Percentiles rank a stretch among this genome's conserved stretches.
Conservation (phyloP, 2,113 vertebrate species). For the Butastur rufipennis region DNA sequence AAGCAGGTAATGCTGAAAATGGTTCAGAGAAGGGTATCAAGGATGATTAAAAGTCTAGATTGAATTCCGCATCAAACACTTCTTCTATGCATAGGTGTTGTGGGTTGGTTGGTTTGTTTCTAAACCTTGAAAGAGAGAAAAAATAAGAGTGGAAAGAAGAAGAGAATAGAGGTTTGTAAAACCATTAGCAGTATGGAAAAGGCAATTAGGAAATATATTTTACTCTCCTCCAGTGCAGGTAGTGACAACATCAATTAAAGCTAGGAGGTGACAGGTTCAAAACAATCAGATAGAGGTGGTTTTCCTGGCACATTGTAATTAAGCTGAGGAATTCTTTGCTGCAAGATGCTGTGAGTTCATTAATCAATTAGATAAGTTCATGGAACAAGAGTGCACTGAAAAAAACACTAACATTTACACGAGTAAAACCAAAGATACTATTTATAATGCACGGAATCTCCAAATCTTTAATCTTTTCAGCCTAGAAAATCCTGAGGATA, state of each 20-base stretch:
- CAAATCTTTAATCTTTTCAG: background rate
- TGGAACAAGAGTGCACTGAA: background rate
- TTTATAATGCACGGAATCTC: background rate
- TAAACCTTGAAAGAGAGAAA: background rate
- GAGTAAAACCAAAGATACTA: background rate
- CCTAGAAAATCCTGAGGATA: background rate
- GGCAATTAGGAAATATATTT: background rate
- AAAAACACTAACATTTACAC: background rate
- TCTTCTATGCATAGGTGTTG: background rate
- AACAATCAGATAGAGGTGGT: background rate
- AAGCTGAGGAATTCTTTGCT: background rate
- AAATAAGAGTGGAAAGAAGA: background rate
- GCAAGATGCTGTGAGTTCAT: background rate
- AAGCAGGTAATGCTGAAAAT: background rate
- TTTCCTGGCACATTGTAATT: background rate
- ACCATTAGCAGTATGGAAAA: background rate
- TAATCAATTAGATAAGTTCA: background rate
- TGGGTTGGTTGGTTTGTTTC: background rate
- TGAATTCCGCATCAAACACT: background rate
- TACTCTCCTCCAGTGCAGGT: accelerated
- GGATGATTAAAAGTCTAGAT: background rate
- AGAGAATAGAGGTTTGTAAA: background rate
- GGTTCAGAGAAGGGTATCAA: background rate
- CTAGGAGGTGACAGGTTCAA: background rate
- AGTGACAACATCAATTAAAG: background rate